Evolutionary conservation across 2,888 invertebrate genomes (phyloP).

Genomic region (Thereva unica): DNA sequence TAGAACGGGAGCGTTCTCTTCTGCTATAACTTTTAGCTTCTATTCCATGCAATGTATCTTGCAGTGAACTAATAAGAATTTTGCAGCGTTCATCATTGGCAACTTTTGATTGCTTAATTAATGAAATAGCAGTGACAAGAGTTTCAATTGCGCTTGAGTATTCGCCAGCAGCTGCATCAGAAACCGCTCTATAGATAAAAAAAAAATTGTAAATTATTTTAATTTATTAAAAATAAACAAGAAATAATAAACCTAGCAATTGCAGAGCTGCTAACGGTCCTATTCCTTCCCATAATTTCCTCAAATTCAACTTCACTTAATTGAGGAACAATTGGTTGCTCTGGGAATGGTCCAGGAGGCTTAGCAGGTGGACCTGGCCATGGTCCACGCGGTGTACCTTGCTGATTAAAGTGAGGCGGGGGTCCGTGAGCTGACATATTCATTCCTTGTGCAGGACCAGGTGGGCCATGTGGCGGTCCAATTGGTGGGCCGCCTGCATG

Average conservation of each 20-base stretch:
- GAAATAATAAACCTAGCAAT: slow-evolving; percentile 66
- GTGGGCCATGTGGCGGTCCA: slow-evolving; percentile 62
- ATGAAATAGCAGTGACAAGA: slow-evolving; percentile 95
- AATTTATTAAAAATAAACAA: slow-evolving; percentile 2
- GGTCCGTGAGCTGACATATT: slow-evolving; percentile 64
- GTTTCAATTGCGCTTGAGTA: slow-evolving; percentile 98
- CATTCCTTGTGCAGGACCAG: slow-evolving; percentile 58
- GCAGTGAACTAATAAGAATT: slow-evolving; percentile 93
- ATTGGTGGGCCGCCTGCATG: slow-evolving; percentile 62
- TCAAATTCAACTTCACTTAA: slow-evolving; percentile 95
- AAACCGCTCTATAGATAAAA: slow-evolving; percentile 74
- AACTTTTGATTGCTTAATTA: slow-evolving; percentile 95
- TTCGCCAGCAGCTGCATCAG: slow-evolving; percentile 96
- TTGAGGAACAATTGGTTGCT: slow-evolving; percentile 63
- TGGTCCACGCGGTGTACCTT: slow-evolving; percentile 71
- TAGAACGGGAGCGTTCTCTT: slow-evolving; percentile 64
- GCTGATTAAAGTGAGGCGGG: slow-evolving; percentile 70
- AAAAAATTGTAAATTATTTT: neutral
- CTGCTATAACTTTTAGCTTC: slow-evolving; percentile 95
- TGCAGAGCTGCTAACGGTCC: slow-evolving; percentile 96
- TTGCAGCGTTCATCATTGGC: slow-evolving; percentile 91
- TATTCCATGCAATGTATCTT: slow-evolving; percentile 95
- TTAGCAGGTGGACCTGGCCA: slow-evolving; percentile 62
- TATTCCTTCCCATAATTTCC: slow-evolving; percentile 95
- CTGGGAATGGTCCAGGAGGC: slow-evolving; percentile 55